These are phyloP conservation scores for Astropecten irregularis DNA, from an alignment of 53 echinoderm and acorn worm species.

Conservation along the genomic window DNA sequence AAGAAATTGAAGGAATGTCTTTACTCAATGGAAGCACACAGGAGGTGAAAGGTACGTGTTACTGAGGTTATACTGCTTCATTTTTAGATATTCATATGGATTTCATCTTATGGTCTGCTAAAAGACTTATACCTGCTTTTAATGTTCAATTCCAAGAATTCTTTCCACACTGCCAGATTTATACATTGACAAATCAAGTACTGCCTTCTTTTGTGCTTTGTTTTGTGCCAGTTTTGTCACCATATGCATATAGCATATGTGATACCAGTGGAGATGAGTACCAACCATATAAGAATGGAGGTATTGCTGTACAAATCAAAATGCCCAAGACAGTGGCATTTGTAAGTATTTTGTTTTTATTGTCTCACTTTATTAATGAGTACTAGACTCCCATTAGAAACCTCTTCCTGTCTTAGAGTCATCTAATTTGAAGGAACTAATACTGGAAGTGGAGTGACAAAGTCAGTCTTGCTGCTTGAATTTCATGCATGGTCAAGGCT, in stretches of 20 bases:
- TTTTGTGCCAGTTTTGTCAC: slow-evolving; percentile 87
- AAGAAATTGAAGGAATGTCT: slow-evolving; percentile 91
- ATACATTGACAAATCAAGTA: not conserved
- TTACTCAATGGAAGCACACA: slow-evolving; percentile 71
- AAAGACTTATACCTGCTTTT: no score
- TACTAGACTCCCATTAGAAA: no score
- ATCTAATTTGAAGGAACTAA: no score
- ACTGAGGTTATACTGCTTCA: no score
- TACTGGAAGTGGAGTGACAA: no score
- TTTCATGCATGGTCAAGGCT: no score
- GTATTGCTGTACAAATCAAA: slow-evolving; percentile 85
- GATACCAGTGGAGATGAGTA: slow-evolving; percentile 86
- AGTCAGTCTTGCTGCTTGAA: no score
- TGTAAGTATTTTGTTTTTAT: slow-evolving; percentile 74
- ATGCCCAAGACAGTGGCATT: slow-evolving; percentile 57
- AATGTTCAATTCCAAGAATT: no score
- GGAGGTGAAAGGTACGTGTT: slow-evolving; percentile 80
- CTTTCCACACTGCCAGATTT: no score
- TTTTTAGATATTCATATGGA: no score
- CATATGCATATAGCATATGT: slow-evolving; percentile 93
- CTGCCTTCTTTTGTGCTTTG: not conserved
- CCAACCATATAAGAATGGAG: slow-evolving; percentile 78
- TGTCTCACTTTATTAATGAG: not conserved
- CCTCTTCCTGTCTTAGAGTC: no score
- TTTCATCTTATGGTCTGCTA: no score